phyloP scores from a whole-genome alignment of 1,140 invertebrate species.

The Papilio machaon region DNA sequence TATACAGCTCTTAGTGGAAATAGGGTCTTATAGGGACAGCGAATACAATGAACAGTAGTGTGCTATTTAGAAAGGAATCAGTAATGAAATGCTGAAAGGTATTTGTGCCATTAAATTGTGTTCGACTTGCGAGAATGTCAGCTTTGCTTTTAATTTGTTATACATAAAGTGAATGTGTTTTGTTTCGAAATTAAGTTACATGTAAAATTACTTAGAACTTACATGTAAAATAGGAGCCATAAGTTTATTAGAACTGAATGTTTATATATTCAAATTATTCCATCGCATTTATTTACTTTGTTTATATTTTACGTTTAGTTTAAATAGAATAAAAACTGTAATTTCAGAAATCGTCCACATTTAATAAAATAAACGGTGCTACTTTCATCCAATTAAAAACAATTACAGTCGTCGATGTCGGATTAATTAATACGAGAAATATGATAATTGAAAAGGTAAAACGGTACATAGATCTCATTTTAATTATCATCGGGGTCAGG shows the following conservation, averaged over 20 bases:
- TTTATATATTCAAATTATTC: not conserved
- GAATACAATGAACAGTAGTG: slow-evolving; percentile 34
- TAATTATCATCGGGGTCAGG: slow-evolving; percentile 43
- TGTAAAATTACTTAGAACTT: not conserved
- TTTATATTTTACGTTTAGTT: not conserved
- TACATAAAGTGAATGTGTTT: not conserved
- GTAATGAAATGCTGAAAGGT: slow-evolving; percentile 35
- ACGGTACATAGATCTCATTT: slow-evolving; percentile 40
- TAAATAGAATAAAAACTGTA: not conserved
- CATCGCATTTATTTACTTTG: not conserved
- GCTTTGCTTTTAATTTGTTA: slow-evolving; percentile 20
- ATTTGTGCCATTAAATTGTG: slow-evolving; percentile 18
- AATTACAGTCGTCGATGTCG: not conserved
- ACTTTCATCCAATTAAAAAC: not conserved
- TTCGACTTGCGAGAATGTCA: slow-evolving; percentile 17
- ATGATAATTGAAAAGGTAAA: slow-evolving; percentile 32
- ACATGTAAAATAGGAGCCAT: not conserved
- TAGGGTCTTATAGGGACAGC: slow-evolving; percentile 26
- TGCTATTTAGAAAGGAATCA: slow-evolving; percentile 27
- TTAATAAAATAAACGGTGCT: not conserved
- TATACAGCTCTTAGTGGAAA: not conserved
- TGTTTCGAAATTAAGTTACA: slow-evolving; percentile 14
- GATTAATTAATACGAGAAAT: not conserved
- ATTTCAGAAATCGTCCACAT: not conserved
- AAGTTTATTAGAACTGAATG: not conserved